Base-by-base conservation (phyloP, 2,888 invertebrate genomes). In the Rhopalosiphum nymphaeae region DNA sequence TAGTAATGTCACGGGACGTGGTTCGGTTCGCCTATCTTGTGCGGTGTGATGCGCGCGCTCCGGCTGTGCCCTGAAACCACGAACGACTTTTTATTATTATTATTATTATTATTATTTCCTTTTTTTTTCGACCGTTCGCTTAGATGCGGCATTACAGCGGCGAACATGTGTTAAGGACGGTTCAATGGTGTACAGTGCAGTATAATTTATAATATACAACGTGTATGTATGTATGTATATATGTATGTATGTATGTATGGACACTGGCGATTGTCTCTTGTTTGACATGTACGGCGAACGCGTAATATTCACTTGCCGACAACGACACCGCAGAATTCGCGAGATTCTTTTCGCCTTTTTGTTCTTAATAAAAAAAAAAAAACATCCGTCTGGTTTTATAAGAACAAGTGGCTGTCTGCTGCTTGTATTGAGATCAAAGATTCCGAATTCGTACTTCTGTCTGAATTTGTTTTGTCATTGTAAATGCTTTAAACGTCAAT, bases 261-360 rank as follows among this genome's bases (percentile, higher is more conserved):
- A 67, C 67, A 67, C 46, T 90, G 13, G 11, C 91, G 92, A 88
- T 92, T 92, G 92, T 87, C 92, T 88, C 61, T 46, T 44, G 92
- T 92, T 87, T 87, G 92, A 92, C 86, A 46, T 61, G 44, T 91
- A 57, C 46, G 84, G 86, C 86, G 57, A 84, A 86, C 86, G 91
- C 57, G 92, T 92, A 87, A 92, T 61, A 92, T 87, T 86, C 92
- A 61, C 85, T 57, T 29, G 91, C 85, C 42, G 84, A 85, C 85
- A n/a, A 67, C 67, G 36, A 78, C 78, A 78, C 78, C 36, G 78
- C 91, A 56, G 91, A 91, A 85, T 91, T 91, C 85, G 91, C 85
- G 57, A 91, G 91, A 91, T 91, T 91, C 85, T 91, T 91, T 91
- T 85, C 85, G 25, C 85, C 85, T 85, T 91, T 56, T 57, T 53